Percentiles rank a stretch among this genome's conserved stretches.
Conservation (phyloP, 2,113 vertebrate species). For the Pomatostomus ruficeps region DNA sequence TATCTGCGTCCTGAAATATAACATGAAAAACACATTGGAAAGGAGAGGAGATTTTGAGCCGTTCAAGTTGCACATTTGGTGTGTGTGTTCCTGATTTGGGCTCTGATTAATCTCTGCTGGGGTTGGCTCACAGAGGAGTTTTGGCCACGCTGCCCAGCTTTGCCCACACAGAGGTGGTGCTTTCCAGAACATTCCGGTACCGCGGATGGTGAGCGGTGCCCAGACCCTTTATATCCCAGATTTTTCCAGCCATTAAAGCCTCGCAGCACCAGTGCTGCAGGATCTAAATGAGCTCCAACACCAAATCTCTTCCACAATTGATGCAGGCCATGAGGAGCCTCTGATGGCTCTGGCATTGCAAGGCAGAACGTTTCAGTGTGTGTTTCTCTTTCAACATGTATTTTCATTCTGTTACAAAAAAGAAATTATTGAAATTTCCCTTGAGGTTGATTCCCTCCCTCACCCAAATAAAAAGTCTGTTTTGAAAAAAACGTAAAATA, state of each 20-base stretch:
- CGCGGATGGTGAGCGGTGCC: neutral
- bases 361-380: neutral
- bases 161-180: neutral
- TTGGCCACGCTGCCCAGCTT: neutral
- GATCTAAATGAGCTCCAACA: neutral
- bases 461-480: neutral
- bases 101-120: neutral
- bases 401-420: neutral
- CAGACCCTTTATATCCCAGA: neutral
- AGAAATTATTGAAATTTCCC: neutral
- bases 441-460: rapidly evolving
- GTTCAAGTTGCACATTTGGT: neutral
- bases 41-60: neutral
- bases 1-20: neutral
- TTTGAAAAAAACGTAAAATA: neutral
- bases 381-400: neutral
- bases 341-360: neutral
- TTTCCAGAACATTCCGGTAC: neutral
- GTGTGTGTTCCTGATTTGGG: neutral
- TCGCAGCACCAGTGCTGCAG: neutral
- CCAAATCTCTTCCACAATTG: neutral
- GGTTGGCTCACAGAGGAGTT: neutral
- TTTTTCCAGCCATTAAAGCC: neutral
- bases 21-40: neutral
- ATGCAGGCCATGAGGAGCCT: neutral